Evolutionary conservation across 2,888 invertebrate genomes (phyloP).

Genomic region (Xestia c-nigrum): DNA sequence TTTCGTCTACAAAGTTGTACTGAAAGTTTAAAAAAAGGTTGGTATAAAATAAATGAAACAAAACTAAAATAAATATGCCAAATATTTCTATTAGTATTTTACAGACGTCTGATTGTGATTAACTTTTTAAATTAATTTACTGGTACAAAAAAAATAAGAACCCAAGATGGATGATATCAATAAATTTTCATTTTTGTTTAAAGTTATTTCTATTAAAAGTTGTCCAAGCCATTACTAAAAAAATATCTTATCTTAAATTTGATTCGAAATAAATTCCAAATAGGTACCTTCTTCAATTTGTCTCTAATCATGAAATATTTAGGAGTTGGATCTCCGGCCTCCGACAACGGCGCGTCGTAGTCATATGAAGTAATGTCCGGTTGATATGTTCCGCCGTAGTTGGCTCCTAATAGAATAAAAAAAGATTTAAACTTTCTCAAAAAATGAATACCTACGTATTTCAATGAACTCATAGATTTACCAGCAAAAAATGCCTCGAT

Average conservation of each 20-base stretch:
- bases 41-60: not conserved
- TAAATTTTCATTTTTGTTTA: not conserved
- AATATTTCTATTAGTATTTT: too few relatives aligned
- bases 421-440: not conserved
- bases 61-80: too few relatives aligned
- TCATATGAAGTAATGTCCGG: slow-evolving; percentile 96
- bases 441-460: not conserved
- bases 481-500: not conserved
- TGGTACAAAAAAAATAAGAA: not conserved
- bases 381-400: slow-evolving; percentile 85
- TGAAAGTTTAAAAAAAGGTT: slow-evolving; percentile 65
- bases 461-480: not conserved
- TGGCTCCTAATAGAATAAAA: slow-evolving; percentile 79
- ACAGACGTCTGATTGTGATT: not conserved
- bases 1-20: slow-evolving; percentile 84
- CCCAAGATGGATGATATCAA: not conserved
- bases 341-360: slow-evolving; percentile 97
- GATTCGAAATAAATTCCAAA: not conserved
- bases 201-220: not conserved
- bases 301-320: slow-evolving; percentile 94
- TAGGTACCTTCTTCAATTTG: slow-evolving; percentile 89
- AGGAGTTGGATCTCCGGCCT: slow-evolving; percentile 96
- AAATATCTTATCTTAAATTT: not conserved
- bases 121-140: not conserved
- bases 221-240: not conserved